phyloP scores from a whole-genome alignment of 2,113 vertebrate species.

The Mugil cephalus region DNA sequence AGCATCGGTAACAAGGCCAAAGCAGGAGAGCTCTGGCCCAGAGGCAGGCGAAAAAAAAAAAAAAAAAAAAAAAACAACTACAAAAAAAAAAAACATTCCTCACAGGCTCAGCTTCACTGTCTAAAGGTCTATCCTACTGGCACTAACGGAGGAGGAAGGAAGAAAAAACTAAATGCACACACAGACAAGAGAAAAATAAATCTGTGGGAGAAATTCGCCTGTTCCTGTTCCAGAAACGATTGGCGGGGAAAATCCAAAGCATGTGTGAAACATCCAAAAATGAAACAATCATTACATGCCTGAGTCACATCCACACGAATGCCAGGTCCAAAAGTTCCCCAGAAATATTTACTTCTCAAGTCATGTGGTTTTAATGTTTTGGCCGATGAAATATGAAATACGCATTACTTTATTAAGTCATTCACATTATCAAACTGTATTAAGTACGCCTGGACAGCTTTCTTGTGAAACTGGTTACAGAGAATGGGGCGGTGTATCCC shows the following conservation, averaged over 20 bases:
- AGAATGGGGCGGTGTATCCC: conserved; percentile 47
- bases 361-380: no score
- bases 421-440: conserved; percentile 24
- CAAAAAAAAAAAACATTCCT: conserved; percentile 18
- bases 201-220: conserved; percentile 39
- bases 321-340: no score
- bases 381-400: conserved; percentile 16
- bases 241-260: conserved; percentile 33
- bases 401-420: conserved; percentile 12
- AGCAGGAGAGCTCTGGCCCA: conserved; percentile 36
- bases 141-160: background rate
- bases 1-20: conserved; percentile 65
- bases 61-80: no score
- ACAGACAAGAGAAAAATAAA: conserved; percentile 30
- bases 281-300: no score
- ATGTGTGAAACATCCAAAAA: conserved; percentile 45
- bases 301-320: no score
- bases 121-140: conserved; percentile 31
- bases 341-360: background rate
- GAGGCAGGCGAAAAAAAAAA: conserved; percentile 16
- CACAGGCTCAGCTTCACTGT: conserved; percentile 34
- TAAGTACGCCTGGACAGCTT: conserved; percentile 29
- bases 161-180: conserved; percentile 34
- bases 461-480: conserved; percentile 48
- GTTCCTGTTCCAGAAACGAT: conserved; percentile 39